These are phyloP conservation scores for Onchidella celtica DNA, from an alignment of 2,888 invertebrate genomes.

Conservation along the genomic window DNA sequence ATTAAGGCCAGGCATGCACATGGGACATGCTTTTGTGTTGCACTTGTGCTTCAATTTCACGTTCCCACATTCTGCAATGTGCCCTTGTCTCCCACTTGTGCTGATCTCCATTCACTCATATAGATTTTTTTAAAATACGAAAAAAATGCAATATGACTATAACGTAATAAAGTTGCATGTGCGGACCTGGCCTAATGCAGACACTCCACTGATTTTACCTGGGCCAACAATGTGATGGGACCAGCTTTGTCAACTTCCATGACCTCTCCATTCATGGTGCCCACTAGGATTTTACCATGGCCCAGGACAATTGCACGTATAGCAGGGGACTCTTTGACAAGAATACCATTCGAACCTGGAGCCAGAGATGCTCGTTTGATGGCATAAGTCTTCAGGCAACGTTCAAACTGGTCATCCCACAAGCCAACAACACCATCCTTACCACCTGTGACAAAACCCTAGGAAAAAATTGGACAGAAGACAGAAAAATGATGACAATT, in stretches of 20 bases:
- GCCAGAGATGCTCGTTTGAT: conserved; percentile 75
- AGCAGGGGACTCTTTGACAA: conserved; percentile 75
- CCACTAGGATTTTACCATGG: conserved; percentile 79
- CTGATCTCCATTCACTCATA: no score
- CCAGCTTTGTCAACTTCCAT: conserved; percentile 79
- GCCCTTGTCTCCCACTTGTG: no score
- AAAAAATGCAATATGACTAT: no score
- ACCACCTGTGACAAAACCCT: conserved; percentile 81
- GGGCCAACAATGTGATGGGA: conserved; percentile 76
- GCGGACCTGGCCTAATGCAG: no score
- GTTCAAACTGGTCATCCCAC: conserved; percentile 80
- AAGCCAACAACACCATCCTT: conserved; percentile 80
- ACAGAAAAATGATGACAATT: not conserved
- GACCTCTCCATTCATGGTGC: conserved; percentile 80
- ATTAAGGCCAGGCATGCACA: no score
- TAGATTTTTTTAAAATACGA: no score
- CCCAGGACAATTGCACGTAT: conserved; percentile 77
- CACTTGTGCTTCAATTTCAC: no score
- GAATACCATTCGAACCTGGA: conserved; percentile 70
- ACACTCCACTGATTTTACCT: no score
- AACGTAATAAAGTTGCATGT: no score
- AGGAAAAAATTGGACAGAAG: conserved; percentile 21
- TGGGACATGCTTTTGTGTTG: no score
- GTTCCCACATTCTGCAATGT: no score
- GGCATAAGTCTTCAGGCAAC: conserved; percentile 78